Evolutionary conservation across 1,140 invertebrate species (phyloP).

Genomic region (Drosophila tristis): DNA sequence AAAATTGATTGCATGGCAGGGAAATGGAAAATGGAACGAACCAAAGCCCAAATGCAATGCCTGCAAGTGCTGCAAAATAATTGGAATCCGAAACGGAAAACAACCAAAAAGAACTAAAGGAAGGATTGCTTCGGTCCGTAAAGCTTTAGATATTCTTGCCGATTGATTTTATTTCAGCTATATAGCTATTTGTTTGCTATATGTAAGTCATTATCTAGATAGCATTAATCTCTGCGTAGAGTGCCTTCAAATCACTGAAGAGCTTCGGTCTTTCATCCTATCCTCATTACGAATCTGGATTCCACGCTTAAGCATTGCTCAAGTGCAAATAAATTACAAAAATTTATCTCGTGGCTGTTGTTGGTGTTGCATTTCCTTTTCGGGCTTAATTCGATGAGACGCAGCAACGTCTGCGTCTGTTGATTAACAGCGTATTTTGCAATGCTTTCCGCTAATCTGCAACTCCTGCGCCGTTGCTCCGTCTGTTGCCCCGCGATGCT

Average conservation of each 20-base stretch:
- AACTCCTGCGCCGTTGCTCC: slow-evolving; percentile 7
- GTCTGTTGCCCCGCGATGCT: slow-evolving; percentile 7
- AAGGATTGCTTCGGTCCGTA: too few species aligned
- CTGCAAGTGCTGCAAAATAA: slow-evolving; percentile 1
- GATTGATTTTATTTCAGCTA: slow-evolving; percentile 3
- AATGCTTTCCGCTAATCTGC: slow-evolving; percentile 29
- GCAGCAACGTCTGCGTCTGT: slow-evolving; percentile 21
- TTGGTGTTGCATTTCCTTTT: slow-evolving; percentile 42
- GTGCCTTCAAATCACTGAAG: slow-evolving; percentile 13
- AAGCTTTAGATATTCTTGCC: not conserved
- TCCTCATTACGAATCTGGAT: slow-evolving; percentile 7
- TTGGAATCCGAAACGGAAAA: not conserved
- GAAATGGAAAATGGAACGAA: slow-evolving; percentile 5
- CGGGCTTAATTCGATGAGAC: slow-evolving; percentile 41
- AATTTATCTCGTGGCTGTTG: slow-evolving; percentile 16
- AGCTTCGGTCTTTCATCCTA: slow-evolving; percentile 9
- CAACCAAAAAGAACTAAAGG: not conserved
- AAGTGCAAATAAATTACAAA: slow-evolving; percentile 30
- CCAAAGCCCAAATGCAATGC: not conserved
- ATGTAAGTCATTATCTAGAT: not conserved
- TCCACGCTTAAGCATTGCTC: slow-evolving; percentile 29
- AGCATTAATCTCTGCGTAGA: not conserved
- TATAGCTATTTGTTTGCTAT: too few species aligned
- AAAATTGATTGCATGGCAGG: slow-evolving; percentile 43
- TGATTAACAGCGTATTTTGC: slow-evolving; percentile 32